Evolutionary conservation across 2,797 vertebrate species (phyloP), one percentile per base, ranked within the genome.

Genomic region (Glossophaga mutica): DNA sequence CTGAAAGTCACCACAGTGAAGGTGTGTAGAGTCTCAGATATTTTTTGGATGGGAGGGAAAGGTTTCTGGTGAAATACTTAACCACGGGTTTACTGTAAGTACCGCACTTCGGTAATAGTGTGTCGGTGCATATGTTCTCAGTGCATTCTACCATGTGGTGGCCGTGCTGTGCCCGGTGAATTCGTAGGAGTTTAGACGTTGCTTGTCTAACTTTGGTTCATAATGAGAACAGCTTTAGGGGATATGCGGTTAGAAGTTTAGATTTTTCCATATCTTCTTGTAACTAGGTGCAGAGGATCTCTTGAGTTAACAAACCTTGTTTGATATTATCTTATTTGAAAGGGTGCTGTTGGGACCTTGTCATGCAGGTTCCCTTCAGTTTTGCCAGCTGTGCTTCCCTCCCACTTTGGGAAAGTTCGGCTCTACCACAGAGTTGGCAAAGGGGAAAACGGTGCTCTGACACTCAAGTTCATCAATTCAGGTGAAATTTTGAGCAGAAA

Each of bases 51-150:
- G 18, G 11, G 19, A 26, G 50, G 85, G 34, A 14, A 8, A 48
- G 37, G 8, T 14, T 11, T 5, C 37, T 39, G 1, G 4, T 29
- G 32, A 3, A n/a, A 11, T 6, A 7, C 37, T 6, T 32, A 32
- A 19, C 37, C 34, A 3, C 48, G 1, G 8, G 44, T 8, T 68
- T 29, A 5, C n/a, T 1, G 0, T 6, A 29, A n/a, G n/a, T 4
- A 11, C 55, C 14, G 10, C 29, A 5, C 81, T 70, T 39, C 15
- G 52, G 21, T 0, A 5, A 50, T 34, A 18, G 32, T 9, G 1
- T 9, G 46, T 16, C 12, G 71, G 32, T 18, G 6, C 9, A 1
- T 6, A 4, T 15, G 39, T 22, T 2, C 62, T 3, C 16, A 0
- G n/a, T 39, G 26, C 0, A 3, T 10, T 29, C 34, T 50, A 5